Evolutionary conservation across 2,888 invertebrate genomes (phyloP).

Genomic region (Amphimallon solstitiale): DNA sequence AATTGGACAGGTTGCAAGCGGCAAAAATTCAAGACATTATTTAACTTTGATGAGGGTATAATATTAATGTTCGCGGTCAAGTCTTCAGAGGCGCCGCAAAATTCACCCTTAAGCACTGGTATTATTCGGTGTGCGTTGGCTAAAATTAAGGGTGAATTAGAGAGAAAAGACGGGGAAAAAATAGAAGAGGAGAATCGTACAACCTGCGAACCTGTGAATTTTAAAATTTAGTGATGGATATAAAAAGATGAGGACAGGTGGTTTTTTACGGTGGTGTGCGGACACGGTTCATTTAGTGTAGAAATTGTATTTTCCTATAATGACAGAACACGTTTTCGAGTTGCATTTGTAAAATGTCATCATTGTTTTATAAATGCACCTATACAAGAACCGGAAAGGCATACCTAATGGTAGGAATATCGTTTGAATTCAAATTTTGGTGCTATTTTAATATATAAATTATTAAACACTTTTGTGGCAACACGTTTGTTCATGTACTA

Average conservation of each 20-base stretch:
- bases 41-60: conserved; percentile 61
- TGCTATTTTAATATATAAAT: no score
- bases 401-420: no score
- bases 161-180: conserved; percentile 19
- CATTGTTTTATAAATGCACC: no score
- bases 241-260: conserved; percentile 54
- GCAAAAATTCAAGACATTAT: conserved; percentile 55
- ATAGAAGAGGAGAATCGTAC: conserved; percentile 41
- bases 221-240: conserved; percentile 53
- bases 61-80: conserved; percentile 59
- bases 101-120: conserved; percentile 40
- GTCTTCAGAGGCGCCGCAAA: conserved; percentile 35
- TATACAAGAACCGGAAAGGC: no score
- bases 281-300: conserved; percentile 46
- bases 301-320: conserved; percentile 17
- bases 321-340: no score
- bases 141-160: conserved; percentile 44
- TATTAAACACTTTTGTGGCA: no score
- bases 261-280: conserved; percentile 47
- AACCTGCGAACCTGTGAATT: conserved; percentile 55
- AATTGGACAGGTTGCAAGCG: conserved; percentile 55
- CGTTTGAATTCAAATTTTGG: no score
- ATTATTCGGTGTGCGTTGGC: conserved; percentile 43
- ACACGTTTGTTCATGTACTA: no score
- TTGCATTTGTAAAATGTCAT: no score